Conservation (phyloP, 2,797 vertebrate genomes). For the Neopelma chrysocephalum region DNA sequence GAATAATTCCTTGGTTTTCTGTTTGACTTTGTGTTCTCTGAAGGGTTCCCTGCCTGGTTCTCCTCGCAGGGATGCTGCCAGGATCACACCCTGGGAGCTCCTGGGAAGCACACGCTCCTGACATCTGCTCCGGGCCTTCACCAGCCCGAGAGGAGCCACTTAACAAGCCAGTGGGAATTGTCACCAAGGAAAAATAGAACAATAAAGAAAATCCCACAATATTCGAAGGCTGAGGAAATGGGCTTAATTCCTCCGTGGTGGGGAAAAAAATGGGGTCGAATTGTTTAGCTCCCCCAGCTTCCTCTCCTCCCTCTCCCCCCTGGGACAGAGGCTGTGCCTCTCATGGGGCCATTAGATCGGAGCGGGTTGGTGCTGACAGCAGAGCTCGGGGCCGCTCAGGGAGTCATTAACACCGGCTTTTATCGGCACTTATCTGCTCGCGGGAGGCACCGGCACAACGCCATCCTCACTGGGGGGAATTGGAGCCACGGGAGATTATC, state of each 20-base stretch:
- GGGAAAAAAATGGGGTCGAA: not conserved
- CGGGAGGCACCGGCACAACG: not conserved
- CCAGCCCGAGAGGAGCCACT: constrained; percentile 63
- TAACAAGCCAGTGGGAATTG: constrained; percentile 58
- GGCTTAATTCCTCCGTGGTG: constrained; percentile 14
- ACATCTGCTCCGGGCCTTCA: constrained; percentile 49
- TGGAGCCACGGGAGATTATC: not conserved
- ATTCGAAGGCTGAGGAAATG: constrained; percentile 58
- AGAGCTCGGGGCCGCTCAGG: not conserved
- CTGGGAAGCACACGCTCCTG: constrained; percentile 37
- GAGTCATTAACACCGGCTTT: constrained; percentile 15
- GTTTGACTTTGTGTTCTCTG: accelerated
- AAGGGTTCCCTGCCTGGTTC: not conserved
- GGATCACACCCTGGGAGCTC: not conserved
- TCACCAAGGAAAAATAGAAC: not conserved
- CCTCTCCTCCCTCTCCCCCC: not conserved
- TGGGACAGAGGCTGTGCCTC: not conserved
- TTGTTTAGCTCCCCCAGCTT: not conserved
- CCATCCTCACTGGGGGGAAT: not conserved
- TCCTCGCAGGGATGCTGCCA: not conserved
- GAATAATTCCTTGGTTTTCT: not conserved
- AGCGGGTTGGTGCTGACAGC: not conserved
- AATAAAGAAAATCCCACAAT: not conserved
- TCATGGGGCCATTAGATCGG: not conserved
- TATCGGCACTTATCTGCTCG: not conserved